Evolutionary conservation across 1,140 invertebrate genomes (phyloP).

Genomic region (Diorhabda sublineata): DNA sequence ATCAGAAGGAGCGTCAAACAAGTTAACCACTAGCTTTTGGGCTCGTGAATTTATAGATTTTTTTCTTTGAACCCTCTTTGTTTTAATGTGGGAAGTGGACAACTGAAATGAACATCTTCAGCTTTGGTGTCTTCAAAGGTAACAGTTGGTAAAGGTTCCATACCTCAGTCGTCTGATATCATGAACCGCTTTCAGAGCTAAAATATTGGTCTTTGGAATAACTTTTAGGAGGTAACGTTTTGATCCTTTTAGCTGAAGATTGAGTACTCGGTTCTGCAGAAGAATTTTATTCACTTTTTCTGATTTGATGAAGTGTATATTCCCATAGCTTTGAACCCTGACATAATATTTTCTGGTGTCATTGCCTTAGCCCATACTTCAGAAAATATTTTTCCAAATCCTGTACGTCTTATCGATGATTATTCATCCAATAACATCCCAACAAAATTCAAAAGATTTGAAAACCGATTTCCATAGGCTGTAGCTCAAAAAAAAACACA

Average conservation of each 20-base stretch:
- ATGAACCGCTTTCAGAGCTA: background rate
- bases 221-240: background rate
- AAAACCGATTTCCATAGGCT: slow-evolving; percentile 37
- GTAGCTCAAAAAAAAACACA: slow-evolving; percentile 31
- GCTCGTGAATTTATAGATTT: too few relatives aligned
- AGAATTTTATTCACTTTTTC: background rate
- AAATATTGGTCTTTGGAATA: background rate
- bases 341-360: slow-evolving; percentile 1
- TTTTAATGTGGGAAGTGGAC: too few relatives aligned
- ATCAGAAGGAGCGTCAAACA: too few relatives aligned
- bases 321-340: background rate
- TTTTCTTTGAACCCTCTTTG: too few relatives aligned
- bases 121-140: background rate
- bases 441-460: slow-evolving; percentile 16
- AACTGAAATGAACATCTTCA: too few relatives aligned
- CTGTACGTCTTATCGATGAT: slow-evolving; percentile 5
- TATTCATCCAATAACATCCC: slow-evolving; percentile 14
- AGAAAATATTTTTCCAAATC: slow-evolving; percentile 11
- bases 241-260: background rate
- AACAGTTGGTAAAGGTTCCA: background rate
- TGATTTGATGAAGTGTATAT: background rate
- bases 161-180: background rate
- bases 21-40: too few relatives aligned
- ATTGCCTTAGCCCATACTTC: background rate
- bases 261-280: background rate